phyloP scores from a whole-genome alignment of 2,797 vertebrate species.

The Dermochelys coriacea region DNA sequence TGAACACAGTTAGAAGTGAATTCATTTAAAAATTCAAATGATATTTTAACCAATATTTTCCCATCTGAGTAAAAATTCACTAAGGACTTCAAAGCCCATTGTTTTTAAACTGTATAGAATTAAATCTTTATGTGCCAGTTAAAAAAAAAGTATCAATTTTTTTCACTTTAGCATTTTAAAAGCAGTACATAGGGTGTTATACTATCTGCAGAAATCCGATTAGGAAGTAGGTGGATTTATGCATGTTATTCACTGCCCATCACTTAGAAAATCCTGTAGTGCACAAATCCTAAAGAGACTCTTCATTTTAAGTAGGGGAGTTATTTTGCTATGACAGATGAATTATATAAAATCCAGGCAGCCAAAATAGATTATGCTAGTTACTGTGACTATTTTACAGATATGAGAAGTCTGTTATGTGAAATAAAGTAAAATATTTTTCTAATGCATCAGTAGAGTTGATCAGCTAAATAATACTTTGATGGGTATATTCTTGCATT shows the following conservation, averaged over 20 bases:
- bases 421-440: background rate
- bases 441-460: background rate
- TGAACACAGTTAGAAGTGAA: rapidly evolving
- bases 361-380: background rate
- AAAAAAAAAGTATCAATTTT: background rate
- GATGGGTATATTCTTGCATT: background rate
- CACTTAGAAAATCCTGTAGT: background rate
- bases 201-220: background rate
- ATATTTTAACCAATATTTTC: background rate
- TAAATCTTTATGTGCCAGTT: background rate
- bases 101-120: no score
- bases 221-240: background rate
- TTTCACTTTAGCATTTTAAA: background rate
- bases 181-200: background rate
- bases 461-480: background rate
- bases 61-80: background rate
- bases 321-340: background rate
- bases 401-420: background rate
- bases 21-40: background rate
- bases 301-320: background rate
- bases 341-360: background rate
- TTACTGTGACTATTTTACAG: background rate
- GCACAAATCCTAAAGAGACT: background rate
- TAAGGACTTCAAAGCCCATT: background rate
- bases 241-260: background rate